These are phyloP conservation scores for Apogon talboti DNA, from an alignment of 2,797 vertebrate species.

Conservation along the genomic window DNA sequence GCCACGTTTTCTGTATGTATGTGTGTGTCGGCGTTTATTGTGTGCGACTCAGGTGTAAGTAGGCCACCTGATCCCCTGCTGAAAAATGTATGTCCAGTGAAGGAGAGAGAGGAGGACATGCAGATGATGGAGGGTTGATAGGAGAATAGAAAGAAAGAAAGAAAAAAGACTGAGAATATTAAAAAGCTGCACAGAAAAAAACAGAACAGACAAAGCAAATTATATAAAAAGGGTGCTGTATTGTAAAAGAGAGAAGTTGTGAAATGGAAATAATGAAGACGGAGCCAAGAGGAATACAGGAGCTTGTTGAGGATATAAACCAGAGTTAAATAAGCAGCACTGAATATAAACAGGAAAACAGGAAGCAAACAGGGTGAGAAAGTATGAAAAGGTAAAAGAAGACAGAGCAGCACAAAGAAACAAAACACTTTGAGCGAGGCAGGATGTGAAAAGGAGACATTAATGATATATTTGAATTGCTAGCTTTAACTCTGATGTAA, in stretches of 20 bases:
- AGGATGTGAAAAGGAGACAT: not conserved
- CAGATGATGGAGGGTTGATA: constrained; percentile 21
- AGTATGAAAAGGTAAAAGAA: not conserved
- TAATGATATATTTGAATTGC: not conserved
- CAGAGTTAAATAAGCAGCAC: not conserved
- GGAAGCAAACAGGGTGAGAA: too few relatives aligned
- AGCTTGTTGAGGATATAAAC: too few relatives aligned
- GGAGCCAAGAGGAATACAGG: too few relatives aligned
- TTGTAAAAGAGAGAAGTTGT: too few relatives aligned
- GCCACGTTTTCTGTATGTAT: not conserved
- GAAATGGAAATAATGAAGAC: too few relatives aligned
- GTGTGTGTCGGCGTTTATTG: constrained; percentile 15
- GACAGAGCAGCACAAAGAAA: not conserved
- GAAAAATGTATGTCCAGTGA: constrained; percentile 67
- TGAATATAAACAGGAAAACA: not conserved
- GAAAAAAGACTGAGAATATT: not conserved
- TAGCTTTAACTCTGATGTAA: not conserved
- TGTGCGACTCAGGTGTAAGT: constrained; percentile 44
- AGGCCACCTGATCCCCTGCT: constrained; percentile 67
- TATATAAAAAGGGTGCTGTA: too few relatives aligned
- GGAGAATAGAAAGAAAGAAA: constrained; percentile 12
- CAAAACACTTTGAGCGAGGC: not conserved
- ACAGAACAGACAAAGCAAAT: too few relatives aligned
- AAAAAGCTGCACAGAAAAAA: too few relatives aligned
- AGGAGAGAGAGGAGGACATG: constrained; percentile 12